Percentiles rank a stretch among this genome's conserved stretches.
Evolutionary conservation across 2,797 vertebrate genomes (phyloP).

Genomic region (Onychomys arenicola): DNA sequence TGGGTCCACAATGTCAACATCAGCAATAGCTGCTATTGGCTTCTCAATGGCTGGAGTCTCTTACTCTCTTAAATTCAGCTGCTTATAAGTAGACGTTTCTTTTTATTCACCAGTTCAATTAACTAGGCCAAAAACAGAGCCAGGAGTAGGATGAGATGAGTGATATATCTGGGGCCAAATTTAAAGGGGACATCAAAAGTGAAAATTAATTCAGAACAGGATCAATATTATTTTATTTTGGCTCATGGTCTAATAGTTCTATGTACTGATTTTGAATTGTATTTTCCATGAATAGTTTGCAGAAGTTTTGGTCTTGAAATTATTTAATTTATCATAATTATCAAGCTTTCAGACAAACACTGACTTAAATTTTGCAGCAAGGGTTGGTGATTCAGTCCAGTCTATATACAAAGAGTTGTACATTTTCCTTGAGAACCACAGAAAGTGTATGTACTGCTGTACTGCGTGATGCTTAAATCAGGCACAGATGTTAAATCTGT

Average conservation of each 20-base stretch:
- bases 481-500: too few species aligned
- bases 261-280: neutral
- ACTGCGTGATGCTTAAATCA: neutral
- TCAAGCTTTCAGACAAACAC: neutral
- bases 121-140: neutral
- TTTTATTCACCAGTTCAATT: neutral
- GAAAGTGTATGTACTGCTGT: neutral
- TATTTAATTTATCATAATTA: slow-evolving; percentile 9
- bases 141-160: neutral
- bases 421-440: neutral
- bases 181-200: neutral
- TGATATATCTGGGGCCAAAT: neutral
- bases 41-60: neutral
- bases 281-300: neutral
- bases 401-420: neutral
- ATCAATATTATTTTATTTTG: neutral
- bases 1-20: neutral
- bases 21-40: neutral
- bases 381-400: neutral
- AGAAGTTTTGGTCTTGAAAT: neutral
- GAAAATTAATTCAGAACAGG: neutral
- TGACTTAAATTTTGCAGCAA: neutral
- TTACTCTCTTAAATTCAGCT: neutral
- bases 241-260: neutral
- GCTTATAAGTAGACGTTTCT: neutral